A percentile compares a stretch with the other conserved stretches of the same genome.
Conservation (phyloP, 2,113 vertebrate species). For the Eupsittula cactorum region DNA sequence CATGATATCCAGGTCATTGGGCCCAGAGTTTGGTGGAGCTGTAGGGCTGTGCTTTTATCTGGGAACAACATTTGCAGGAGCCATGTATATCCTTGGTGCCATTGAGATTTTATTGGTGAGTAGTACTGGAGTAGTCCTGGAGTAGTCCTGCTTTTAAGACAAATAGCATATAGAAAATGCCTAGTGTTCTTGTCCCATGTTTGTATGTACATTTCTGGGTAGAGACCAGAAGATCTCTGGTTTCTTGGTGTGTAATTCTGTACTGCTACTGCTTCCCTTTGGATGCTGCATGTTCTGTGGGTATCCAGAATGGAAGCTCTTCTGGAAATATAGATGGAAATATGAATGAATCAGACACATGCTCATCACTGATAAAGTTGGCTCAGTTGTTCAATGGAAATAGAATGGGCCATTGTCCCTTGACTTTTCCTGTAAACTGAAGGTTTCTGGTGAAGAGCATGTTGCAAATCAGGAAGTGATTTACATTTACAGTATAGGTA, state of each 20-base stretch:
- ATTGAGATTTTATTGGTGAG: constrained; percentile 97
- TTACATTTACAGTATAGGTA: background rate
- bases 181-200: background rate
- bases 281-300: background rate
- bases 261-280: background rate
- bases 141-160: constrained; percentile 23
- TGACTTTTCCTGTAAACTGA: background rate
- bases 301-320: background rate
- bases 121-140: constrained; percentile 33
- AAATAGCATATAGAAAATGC: background rate
- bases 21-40: constrained; percentile 96
- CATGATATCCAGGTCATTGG: constrained; percentile 97
- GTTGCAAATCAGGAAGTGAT: background rate
- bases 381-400: background rate
- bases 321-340: background rate
- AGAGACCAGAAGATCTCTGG: background rate
- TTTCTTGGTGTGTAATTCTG: background rate
- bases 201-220: background rate
- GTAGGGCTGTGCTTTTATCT: constrained; percentile 97
- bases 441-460: background rate
- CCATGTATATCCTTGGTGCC: constrained; percentile 98
- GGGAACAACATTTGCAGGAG: constrained; percentile 95
- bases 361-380: background rate
- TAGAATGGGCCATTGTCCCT: background rate
- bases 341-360: background rate